These are phyloP conservation scores for Eptesicus fuscus DNA, from an alignment of 2,113 vertebrate species.

Conservation along the genomic window DNA sequence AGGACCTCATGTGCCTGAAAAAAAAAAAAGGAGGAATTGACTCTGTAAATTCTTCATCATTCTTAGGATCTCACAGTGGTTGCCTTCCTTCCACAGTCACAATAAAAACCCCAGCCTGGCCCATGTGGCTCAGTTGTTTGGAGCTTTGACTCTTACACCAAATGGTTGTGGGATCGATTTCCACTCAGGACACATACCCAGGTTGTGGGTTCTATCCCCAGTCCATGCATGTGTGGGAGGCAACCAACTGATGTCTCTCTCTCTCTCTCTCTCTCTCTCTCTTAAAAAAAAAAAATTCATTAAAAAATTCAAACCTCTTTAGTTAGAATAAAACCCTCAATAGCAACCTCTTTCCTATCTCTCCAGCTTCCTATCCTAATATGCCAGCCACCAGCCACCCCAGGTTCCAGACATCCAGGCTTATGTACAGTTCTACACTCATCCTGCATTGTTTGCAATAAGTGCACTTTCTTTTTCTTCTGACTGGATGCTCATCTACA, in stretches of 20 bases:
- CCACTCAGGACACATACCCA: too few species aligned
- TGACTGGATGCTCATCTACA: not conserved
- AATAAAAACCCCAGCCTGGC: too few species aligned
- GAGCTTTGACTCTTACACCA: too few species aligned
- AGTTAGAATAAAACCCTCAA: not conserved
- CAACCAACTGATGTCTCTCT: too few species aligned
- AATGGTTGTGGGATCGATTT: too few species aligned
- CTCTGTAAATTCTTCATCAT: not conserved
- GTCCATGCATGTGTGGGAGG: too few species aligned
- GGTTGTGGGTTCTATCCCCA: too few species aligned
- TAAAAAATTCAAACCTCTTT: not conserved
- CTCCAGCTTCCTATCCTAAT: not conserved
- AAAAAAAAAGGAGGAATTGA: not conserved
- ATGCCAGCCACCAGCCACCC: too few species aligned
- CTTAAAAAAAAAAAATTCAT: too few species aligned
- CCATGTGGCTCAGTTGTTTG: too few species aligned
- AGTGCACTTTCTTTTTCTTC: not conserved
- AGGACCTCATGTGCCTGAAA: conserved; percentile 50
- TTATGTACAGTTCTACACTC: not conserved
- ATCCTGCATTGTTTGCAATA: not conserved
- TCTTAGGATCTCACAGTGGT: not conserved
- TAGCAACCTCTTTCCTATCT: not conserved
- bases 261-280: too few species aligned
- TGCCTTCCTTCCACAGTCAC: not conserved
- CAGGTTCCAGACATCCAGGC: not conserved